phyloP scores from a whole-genome alignment of 2,888 invertebrate genomes.

The Eupithecia subumbrata region DNA sequence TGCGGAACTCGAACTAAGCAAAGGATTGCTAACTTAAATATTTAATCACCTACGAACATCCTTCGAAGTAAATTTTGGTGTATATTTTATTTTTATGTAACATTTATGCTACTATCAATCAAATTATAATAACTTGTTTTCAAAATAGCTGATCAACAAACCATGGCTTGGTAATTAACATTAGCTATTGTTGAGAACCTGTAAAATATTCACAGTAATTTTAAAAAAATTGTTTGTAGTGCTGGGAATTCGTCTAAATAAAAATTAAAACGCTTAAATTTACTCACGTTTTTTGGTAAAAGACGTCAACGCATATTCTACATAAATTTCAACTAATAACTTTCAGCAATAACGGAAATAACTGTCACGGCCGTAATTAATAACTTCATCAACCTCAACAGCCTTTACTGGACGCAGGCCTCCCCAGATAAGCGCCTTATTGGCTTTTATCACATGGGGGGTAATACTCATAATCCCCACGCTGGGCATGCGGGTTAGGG shows the following conservation, averaged over 20 bases:
- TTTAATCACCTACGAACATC: too few species aligned
- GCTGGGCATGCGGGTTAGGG: too few species aligned
- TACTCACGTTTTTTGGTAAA: background rate
- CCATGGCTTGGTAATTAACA: background rate
- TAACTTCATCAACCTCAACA: too few species aligned
- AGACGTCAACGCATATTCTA: background rate
- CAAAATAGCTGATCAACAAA: background rate
- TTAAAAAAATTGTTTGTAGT: background rate
- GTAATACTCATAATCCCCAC: too few species aligned
- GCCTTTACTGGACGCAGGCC: too few species aligned
- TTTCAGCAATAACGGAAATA: background rate
- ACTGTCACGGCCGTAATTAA: background rate
- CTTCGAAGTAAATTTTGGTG: too few species aligned
- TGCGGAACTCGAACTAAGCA: too few species aligned
- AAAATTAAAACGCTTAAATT: background rate
- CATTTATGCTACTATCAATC: background rate
- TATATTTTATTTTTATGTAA: background rate
- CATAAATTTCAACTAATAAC: background rate
- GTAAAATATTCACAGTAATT: background rate
- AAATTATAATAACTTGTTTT: background rate
- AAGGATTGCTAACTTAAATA: too few species aligned
- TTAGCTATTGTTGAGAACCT: background rate
- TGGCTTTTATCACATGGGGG: too few species aligned
- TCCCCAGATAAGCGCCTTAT: too few species aligned
- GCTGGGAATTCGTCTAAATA: background rate